Percentiles rank a stretch among this genome's conserved stretches.
phyloP scores from a whole-genome alignment of 1,140 invertebrate genomes.

The Ptiloglossa arizonensis region DNA sequence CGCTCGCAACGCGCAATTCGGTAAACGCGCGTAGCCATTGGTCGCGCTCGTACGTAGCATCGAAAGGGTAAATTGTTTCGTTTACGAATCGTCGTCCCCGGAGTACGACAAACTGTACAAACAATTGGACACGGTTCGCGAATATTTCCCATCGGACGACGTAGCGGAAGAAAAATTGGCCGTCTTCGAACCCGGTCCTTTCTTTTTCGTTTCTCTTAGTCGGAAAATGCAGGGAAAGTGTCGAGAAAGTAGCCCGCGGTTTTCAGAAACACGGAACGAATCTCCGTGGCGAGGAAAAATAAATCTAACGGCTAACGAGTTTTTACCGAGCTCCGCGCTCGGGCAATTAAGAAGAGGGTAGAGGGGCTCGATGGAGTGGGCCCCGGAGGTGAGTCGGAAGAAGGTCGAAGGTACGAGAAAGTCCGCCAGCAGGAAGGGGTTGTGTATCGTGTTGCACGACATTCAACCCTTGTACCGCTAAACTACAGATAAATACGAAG shows the following conservation, averaged over 20 bases:
- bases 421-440: slow-evolving; percentile 61
- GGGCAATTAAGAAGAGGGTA: slow-evolving; percentile 76
- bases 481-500: slow-evolving; percentile 69
- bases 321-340: slow-evolving; percentile 73
- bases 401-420: slow-evolving; percentile 63
- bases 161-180: too few relatives aligned
- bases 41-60: too few relatives aligned
- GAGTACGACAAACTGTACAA: too few relatives aligned
- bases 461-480: slow-evolving; percentile 68
- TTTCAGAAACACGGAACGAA: slow-evolving; percentile 53
- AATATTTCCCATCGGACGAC: too few relatives aligned
- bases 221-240: slow-evolving; percentile 1
- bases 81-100: too few relatives aligned
- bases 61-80: too few relatives aligned
- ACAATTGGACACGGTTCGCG: too few relatives aligned
- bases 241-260: slow-evolving; percentile 41
- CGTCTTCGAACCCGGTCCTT: background rate
- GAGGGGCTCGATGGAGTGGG: slow-evolving; percentile 42
- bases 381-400: slow-evolving; percentile 58
- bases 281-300: slow-evolving; percentile 69
- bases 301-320: slow-evolving; percentile 79
- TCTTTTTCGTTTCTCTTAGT: background rate
- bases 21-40: too few relatives aligned
- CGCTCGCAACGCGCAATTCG: too few relatives aligned
- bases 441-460: slow-evolving; percentile 73